Conservation (phyloP, 2,797 vertebrate species). For the Staurois parvus region DNA sequence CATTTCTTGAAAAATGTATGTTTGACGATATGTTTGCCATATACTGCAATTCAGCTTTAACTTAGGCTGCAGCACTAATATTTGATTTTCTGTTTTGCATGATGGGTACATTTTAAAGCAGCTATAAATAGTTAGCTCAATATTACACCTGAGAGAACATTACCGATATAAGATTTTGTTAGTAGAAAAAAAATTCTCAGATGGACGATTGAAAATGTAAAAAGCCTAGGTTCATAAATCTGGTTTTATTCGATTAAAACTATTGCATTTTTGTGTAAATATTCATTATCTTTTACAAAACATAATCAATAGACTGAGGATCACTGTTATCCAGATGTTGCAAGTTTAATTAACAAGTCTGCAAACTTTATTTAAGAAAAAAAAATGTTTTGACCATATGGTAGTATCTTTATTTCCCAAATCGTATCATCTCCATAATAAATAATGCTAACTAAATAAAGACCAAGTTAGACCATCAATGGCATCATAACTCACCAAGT, state of each 20-base stretch:
- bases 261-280: background rate
- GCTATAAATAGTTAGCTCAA: background rate
- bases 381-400: constrained; percentile 4
- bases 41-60: background rate
- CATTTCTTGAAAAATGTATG: background rate
- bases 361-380: constrained; percentile 13
- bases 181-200: background rate
- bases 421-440: background rate
- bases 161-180: background rate
- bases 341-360: constrained; percentile 18
- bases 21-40: background rate
- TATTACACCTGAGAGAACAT: background rate
- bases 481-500: constrained; percentile 78
- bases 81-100: background rate
- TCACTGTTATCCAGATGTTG: constrained; percentile 22
- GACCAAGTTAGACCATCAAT: constrained; percentile 1
- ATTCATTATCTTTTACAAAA: constrained; percentile 7
- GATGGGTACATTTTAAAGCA: background rate
- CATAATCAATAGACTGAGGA: constrained; percentile 7
- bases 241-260: background rate
- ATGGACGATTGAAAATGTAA: background rate
- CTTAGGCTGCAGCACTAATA: background rate
- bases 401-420: background rate
- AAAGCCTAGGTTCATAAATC: background rate
- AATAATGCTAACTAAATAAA: constrained; percentile 11